Percentiles rank a stretch among this genome's conserved stretches.
These are phyloP conservation scores for Petrocephalus microphthalmus DNA, from an alignment of 2,113 vertebrate species.

Conservation along the genomic window DNA sequence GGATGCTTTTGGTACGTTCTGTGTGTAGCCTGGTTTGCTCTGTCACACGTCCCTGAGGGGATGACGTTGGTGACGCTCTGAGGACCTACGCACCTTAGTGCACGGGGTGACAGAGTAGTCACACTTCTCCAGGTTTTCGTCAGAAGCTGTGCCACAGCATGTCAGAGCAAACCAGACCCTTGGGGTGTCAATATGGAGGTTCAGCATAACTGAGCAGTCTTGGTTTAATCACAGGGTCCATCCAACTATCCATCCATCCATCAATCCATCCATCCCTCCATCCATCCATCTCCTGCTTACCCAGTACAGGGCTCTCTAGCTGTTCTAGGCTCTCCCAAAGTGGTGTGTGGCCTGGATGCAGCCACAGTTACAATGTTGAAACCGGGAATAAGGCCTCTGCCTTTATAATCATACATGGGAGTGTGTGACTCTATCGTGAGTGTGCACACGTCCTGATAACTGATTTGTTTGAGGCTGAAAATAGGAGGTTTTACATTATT, in stretches of 20 bases:
- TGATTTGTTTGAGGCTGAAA: not conserved
- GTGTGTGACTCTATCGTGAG: not conserved
- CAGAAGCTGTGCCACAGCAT: not conserved
- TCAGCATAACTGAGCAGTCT: not conserved
- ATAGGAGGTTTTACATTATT: not conserved
- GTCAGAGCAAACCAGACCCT: not conserved
- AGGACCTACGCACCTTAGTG: not conserved
- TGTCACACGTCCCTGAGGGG: not conserved
- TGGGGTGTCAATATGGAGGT: not conserved
- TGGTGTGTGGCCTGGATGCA: not conserved
- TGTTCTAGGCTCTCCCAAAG: not conserved
- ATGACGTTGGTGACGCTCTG: not conserved
- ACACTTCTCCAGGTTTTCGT: not conserved
- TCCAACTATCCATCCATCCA: too few relatives aligned
- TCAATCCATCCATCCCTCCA: too few relatives aligned
- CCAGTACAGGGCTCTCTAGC: not conserved
- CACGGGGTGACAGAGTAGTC: not conserved
- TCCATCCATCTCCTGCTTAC: not conserved
- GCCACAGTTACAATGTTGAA: not conserved
- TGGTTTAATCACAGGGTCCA: not conserved
- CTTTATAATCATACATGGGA: not conserved
- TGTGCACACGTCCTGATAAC: not conserved
- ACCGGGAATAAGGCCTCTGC: not conserved
- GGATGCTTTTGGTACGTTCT: not conserved
- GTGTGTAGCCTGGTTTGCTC: not conserved